Base-by-base conservation (phyloP, 2,888 invertebrate genomes). In the Dromius quadrimaculatus region DNA sequence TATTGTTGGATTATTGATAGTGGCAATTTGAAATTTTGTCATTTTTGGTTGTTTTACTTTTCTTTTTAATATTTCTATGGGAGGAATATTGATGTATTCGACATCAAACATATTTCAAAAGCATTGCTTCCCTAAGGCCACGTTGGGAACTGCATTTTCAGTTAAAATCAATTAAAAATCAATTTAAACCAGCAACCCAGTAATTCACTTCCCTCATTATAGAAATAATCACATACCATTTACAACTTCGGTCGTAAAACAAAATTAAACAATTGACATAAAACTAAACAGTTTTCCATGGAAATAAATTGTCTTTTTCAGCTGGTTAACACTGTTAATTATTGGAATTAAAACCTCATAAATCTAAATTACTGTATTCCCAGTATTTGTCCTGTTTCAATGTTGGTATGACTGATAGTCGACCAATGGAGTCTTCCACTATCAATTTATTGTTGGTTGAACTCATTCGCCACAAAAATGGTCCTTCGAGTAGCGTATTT, bases 221-320 rank as follows among this genome's bases (percentile, higher is more conserved):
- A 54, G 28, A 54, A 54, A 54, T 54, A 54, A 54, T 54, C 17
- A 54, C 50, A 23, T n/a, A n/a, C n/a, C n/a, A 2, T 54, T 13
- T 28, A 54, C 50, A 54, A 54, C 50, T 54, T 9, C 6, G 9
- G 28, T 11, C 50, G 28, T 54, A 54, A 54, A 54, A 54, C 50
- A 50, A 50, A 50, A 50, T 50, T 23, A 28, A 47, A 50, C 50
- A 54, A 54, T 54, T 54, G 50, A 54, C 50, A 54, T 54, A 54
- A 54, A 54, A 54, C 50, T 28, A 54, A 28, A 54, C 50, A 54
- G 50, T 54, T 54, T 28, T 54, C 50, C 50, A 54, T 54, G 50
- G 11, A 54, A 54, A 54, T 54, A 54, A 54, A 54, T 54, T 28
- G 50, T 54, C 50, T 54, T 54, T 54, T 54, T 15, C n/a, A 13